Evolutionary conservation across 2,797 vertebrate genomes (phyloP).

Genomic region (Labeo calbasu): DNA sequence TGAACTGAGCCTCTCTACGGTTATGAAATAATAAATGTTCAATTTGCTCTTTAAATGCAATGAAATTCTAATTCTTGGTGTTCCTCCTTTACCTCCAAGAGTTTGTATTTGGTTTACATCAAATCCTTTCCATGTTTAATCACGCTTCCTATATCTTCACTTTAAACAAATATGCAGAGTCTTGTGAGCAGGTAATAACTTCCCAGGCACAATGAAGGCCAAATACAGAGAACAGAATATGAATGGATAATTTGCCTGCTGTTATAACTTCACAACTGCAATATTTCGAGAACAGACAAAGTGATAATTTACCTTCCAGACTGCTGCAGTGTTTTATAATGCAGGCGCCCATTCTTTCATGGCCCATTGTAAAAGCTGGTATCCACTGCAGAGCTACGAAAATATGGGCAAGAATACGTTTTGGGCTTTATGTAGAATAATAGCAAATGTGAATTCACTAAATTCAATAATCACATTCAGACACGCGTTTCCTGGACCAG

Average conservation of each 20-base stretch:
- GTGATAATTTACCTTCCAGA: slow-evolving; percentile 60
- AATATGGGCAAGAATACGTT: slow-evolving; percentile 7
- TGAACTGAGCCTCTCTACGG: slow-evolving; percentile 8
- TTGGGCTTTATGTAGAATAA: slow-evolving; percentile 28
- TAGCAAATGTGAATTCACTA: slow-evolving; percentile 12
- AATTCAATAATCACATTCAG: slow-evolving; percentile 37
- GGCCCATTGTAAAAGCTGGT: slow-evolving; percentile 43
- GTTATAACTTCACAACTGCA: slow-evolving; percentile 59
- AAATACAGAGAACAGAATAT: slow-evolving; percentile 52
- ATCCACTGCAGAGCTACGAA: slow-evolving; percentile 43
- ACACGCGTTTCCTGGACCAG: not conserved
- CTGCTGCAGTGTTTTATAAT: slow-evolving; percentile 52
- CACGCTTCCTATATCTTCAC: slow-evolving; percentile 41
- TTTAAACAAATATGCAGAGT: slow-evolving; percentile 51
- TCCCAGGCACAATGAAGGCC: slow-evolving; percentile 42
- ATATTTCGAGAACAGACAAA: slow-evolving; percentile 52
- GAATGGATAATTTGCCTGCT: slow-evolving; percentile 51
- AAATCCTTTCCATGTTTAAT: slow-evolving; percentile 38
- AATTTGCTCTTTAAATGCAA: slow-evolving; percentile 43
- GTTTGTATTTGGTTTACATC: slow-evolving; percentile 41
- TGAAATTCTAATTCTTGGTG: slow-evolving; percentile 32
- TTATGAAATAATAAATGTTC: slow-evolving; percentile 39
- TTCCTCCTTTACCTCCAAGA: slow-evolving; percentile 31
- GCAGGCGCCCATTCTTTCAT: slow-evolving; percentile 38
- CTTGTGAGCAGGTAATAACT: slow-evolving; percentile 51